Base-by-base conservation (phyloP, 2,113 vertebrate species). In the Beaufortia kweichowensis region DNA sequence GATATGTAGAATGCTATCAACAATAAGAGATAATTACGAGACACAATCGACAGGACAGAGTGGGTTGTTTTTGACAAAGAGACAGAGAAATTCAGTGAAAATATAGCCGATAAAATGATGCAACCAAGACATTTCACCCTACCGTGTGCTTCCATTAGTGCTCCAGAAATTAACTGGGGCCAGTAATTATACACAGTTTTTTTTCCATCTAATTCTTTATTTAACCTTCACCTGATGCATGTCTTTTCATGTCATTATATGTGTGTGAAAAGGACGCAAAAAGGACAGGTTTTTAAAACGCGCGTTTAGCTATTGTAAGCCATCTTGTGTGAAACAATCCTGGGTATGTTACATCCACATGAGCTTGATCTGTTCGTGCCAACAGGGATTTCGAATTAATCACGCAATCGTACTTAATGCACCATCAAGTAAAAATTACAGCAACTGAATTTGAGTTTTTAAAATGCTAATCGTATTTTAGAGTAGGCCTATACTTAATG, bases 51-150 rank as follows among this genome's bases (percentile, higher is more conserved):
- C 24, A 65, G 68, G 48, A 53, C 43, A 61, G 65, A 68, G 63
- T 80, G 72, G 71, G 65, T 69, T 75, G 65, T 80, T 80, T 80
- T 75, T 80, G 57, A 79, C 64, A 69, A 63, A 70, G 76, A 79
- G 72, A 71, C 14, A 1, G 65, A 53, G 65, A 73, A 73, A 74
- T 62, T 43, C 53, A 53, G 55, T 78, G 56, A 76, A 76, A 82
- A 77, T 77, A 78, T 57, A 41, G 29, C 60, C n/a, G 29, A 39
- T 77, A 62, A 81, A 81, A 81, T 73, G 55, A 76, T 59, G 79
- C 75, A 62, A 77, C 72, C 66, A 77, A 81, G 73, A 77, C 82
- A 79, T 84, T 79, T 84, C 80, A 82, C 83, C 77, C 75, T 33
- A 69, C 68, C 78, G 75, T 65, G 77, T 72, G 67, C 57, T 84